phyloP scores from a whole-genome alignment of 2,888 invertebrate species.

The Drosophila glabriapex region DNA sequence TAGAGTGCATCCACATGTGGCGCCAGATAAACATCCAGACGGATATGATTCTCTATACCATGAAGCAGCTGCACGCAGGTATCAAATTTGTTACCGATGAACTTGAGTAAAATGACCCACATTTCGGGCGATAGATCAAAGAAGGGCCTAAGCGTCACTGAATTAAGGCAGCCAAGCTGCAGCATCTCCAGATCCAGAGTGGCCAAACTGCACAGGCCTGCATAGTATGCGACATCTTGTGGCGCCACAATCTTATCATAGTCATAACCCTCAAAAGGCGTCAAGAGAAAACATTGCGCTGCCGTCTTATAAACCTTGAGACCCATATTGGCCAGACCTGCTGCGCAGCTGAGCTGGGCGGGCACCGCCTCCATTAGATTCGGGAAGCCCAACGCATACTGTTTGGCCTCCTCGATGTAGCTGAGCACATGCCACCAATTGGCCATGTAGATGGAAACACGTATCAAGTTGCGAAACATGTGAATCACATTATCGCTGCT shows the following conservation, averaged over 20 bases:
- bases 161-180: constrained; percentile 32
- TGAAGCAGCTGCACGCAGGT: constrained; percentile 31
- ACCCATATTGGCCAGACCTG: constrained; percentile 64
- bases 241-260: constrained; percentile 63
- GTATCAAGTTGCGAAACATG: constrained; percentile 65
- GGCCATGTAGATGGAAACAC: constrained; percentile 69
- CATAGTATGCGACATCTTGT: constrained; percentile 60
- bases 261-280: constrained; percentile 53
- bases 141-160: constrained; percentile 56
- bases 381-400: constrained; percentile 58
- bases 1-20: constrained; percentile 59
- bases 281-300: constrained; percentile 57
- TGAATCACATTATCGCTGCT: constrained; percentile 64
- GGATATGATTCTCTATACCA: constrained; percentile 46
- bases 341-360: constrained; percentile 59
- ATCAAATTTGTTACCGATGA: constrained; percentile 38
- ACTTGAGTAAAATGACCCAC: constrained; percentile 34
- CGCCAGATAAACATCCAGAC: constrained; percentile 65
- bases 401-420: constrained; percentile 68
- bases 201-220: constrained; percentile 59
- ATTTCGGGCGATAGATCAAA: constrained; percentile 48
- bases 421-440: constrained; percentile 75
- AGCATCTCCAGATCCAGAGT: constrained; percentile 52
- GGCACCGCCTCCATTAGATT: constrained; percentile 52
- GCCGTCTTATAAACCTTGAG: constrained; percentile 64